Evolutionary conservation across 1,140 invertebrate genomes (phyloP).

Genomic region (Zaprionus inermis): DNA sequence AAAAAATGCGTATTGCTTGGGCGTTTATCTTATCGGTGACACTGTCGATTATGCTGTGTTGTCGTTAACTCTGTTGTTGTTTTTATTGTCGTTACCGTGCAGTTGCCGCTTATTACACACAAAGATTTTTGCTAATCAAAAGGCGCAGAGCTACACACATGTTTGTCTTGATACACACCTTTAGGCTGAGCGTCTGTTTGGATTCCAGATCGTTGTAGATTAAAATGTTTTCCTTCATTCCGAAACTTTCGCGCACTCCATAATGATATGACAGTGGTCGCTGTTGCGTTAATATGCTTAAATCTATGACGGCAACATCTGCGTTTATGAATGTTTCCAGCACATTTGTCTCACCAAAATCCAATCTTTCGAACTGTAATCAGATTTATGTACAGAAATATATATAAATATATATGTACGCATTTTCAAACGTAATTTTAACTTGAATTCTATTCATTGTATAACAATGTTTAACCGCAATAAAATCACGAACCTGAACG

Average conservation of each 20-base stretch:
- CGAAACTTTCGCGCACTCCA: conserved; percentile 98
- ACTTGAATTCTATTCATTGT: conserved; percentile 38
- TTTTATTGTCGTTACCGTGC: conserved; percentile 13
- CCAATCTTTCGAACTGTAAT: conserved; percentile 92
- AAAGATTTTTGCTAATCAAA: conserved; percentile 61
- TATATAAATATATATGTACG: conserved; percentile 2
- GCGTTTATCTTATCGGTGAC: conserved; percentile 72
- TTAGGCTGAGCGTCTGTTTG: conserved; percentile 93
- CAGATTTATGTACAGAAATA: not conserved
- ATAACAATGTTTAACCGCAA: conserved; percentile 49
- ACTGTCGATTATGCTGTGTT: conserved; percentile 54
- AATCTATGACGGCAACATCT: conserved; percentile 98
- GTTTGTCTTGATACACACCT: conserved; percentile 86
- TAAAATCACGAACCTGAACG: conserved; percentile 88
- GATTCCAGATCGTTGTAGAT: conserved; percentile 95
- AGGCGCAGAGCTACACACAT: conserved; percentile 28
- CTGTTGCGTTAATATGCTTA: conserved; percentile 95
- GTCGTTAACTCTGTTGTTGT: conserved; percentile 1
- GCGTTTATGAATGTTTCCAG: conserved; percentile 97
- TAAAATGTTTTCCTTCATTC: conserved; percentile 99
- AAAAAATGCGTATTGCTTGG: conserved; percentile 38
- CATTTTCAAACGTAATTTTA: conserved; percentile 10
- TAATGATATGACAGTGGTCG: conserved; percentile 97
- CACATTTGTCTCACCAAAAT: conserved; percentile 94
- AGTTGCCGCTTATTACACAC: conserved; percentile 21